Evolutionary conservation across 2,888 invertebrate genomes (phyloP).

Genomic region (Tipula vernalis): DNA sequence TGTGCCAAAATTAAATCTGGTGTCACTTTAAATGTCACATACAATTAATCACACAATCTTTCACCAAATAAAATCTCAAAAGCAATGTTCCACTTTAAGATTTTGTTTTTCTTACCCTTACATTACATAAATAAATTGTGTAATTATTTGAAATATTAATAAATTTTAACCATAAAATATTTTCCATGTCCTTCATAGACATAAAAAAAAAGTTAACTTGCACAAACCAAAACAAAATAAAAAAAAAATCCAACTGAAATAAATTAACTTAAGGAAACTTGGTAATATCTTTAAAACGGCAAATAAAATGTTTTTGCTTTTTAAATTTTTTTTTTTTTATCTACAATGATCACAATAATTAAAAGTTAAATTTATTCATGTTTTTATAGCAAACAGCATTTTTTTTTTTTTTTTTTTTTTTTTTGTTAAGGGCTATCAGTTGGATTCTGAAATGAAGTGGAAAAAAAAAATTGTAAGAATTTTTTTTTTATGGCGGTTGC

Average conservation of each 20-base stretch:
- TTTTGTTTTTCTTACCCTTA: neutral
- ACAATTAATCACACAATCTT: neutral
- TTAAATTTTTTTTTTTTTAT: neutral
- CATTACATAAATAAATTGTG: neutral
- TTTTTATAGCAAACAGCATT: neutral
- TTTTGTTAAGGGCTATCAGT: neutral
- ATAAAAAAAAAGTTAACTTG: neutral
- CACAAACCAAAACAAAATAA: neutral
- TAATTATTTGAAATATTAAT: neutral
- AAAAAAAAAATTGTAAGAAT: neutral
- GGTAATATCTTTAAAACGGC: neutral
- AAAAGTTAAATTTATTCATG: neutral
- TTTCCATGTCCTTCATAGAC: neutral
- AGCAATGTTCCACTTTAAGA: neutral
- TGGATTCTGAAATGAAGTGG: neutral
- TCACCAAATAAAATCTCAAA: neutral
- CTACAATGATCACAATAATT: neutral
- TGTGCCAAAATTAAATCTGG: neutral
- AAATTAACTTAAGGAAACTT: neutral
- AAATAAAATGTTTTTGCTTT: neutral
- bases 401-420: neutral
- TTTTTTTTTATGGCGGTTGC: neutral
- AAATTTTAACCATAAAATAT: neutral
- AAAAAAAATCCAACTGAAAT: neutral
- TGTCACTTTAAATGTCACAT: neutral